Conservation (phyloP, 2,797 vertebrate species). For the Coregonus ussuriensis region DNA sequence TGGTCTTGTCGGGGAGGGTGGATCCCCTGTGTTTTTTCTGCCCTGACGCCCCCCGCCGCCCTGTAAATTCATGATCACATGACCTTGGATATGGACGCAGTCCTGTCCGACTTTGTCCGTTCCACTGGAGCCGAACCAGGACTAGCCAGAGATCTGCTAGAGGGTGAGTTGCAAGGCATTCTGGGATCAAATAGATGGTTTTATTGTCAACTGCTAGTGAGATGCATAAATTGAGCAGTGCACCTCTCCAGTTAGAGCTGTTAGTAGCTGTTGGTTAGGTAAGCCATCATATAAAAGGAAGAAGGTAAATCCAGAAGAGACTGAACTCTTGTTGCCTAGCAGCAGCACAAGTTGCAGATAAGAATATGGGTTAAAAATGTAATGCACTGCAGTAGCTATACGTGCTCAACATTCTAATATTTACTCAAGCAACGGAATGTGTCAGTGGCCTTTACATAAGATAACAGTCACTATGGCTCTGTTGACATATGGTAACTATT, state of each 20-base stretch:
- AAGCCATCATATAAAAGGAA: conserved; percentile 31
- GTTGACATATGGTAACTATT: conserved; percentile 52
- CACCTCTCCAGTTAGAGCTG: conserved; percentile 11
- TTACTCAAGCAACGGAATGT: conserved; percentile 46
- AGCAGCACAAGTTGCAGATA: conserved; percentile 64
- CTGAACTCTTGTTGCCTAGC: conserved; percentile 69
- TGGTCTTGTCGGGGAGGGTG: conserved; percentile 40
- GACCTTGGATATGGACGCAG: conserved; percentile 95
- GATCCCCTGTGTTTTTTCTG: conserved; percentile 53
- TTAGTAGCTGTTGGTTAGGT: conserved; percentile 39
- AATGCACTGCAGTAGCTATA: conserved; percentile 44
- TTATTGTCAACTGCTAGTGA: conserved; percentile 2
- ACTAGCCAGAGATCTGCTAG: conserved; percentile 92
- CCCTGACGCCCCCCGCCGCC: conserved; percentile 61
- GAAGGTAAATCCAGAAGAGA: conserved; percentile 35
- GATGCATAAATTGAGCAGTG: conserved; percentile 6
- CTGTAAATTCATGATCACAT: conserved; percentile 86
- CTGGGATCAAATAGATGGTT: conserved; percentile 2
- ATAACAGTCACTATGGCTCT: conserved; percentile 16
- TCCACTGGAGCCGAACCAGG: conserved; percentile 97
- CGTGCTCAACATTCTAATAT: conserved; percentile 43
- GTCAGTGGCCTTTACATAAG: conserved; percentile 40
- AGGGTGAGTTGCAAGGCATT: conserved; percentile 77
- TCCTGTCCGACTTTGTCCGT: conserved; percentile 97
- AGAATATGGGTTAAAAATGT: conserved; percentile 63